These are phyloP conservation scores for Sardina pilchardus DNA, from an alignment of 2,113 vertebrate species.

Conservation along the genomic window DNA sequence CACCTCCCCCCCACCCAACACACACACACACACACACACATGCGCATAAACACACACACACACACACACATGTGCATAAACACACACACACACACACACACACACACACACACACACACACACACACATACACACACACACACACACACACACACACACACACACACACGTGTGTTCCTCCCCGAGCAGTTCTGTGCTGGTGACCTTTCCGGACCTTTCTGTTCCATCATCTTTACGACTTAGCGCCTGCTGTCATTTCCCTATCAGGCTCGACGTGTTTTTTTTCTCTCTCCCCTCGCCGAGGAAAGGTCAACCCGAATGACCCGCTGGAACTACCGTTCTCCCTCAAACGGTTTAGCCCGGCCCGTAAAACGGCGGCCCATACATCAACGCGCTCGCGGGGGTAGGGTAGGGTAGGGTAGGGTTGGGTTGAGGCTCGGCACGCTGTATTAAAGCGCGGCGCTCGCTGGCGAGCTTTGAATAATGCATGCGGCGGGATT, in stretches of 20 bases:
- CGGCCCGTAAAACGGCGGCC: background rate
- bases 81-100: background rate
- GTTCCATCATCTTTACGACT: background rate
- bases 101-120: background rate
- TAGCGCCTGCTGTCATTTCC: background rate
- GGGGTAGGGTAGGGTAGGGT: background rate
- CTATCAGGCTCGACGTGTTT: background rate
- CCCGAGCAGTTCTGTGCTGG: background rate
- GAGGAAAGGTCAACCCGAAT: background rate
- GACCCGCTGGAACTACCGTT: background rate
- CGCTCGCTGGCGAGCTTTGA: background rate
- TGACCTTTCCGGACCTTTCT: background rate
- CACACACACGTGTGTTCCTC: background rate
- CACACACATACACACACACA: background rate
- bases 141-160: too few relatives aligned
- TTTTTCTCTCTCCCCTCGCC: background rate
- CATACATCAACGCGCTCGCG: background rate
- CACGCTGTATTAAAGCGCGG: background rate
- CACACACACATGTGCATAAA: background rate
- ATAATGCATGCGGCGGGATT: background rate
- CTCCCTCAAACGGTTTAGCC: background rate
- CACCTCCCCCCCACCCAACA: slow-evolving; percentile 56
- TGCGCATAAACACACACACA: too few relatives aligned
- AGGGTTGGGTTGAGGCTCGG: background rate
- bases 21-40: background rate